These are phyloP conservation scores for Drosophila colorata DNA, from an alignment of 2,888 invertebrate genomes.

Conservation along the genomic window DNA sequence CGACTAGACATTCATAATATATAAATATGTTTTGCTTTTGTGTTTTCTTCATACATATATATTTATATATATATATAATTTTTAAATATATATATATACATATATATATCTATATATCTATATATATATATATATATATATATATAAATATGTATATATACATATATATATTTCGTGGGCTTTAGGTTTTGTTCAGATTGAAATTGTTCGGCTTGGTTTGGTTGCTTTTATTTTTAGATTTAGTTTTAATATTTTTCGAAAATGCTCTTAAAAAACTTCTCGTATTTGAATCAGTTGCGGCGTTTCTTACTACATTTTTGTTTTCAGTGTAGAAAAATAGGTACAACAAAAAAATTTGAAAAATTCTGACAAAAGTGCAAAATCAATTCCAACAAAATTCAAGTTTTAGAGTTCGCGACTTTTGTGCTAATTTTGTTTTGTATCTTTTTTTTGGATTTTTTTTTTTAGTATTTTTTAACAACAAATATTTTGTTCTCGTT, in stretches of 20 bases:
- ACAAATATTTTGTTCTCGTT: constrained; percentile 46
- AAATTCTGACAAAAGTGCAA: constrained; percentile 19
- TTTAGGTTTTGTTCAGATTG: constrained; percentile 76
- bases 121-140: constrained; percentile 45
- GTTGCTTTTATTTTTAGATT: constrained; percentile 14
- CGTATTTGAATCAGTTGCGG: constrained; percentile 31
- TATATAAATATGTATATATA: constrained; percentile 40
- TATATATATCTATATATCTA: constrained; percentile 54
- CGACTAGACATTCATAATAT: constrained; percentile 84
- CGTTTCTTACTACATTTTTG: constrained; percentile 6
- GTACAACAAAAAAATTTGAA: constrained; percentile 40
- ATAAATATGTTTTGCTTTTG: constrained; percentile 71
- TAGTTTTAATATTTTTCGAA: constrained; percentile 70
- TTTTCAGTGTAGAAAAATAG: constrained; percentile 47
- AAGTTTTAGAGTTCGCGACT: constrained; percentile 33
- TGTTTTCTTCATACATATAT: constrained; percentile 48
- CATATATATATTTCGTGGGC: constrained; percentile 68
- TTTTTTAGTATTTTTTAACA: constrained; percentile 46
- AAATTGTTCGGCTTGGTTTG: constrained; percentile 71
- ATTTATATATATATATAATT: constrained; percentile 50
- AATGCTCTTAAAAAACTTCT: constrained; percentile 71
- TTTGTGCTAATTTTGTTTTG: constrained; percentile 38
- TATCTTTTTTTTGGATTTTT: constrained; percentile 15
- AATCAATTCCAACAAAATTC: constrained; percentile 56
- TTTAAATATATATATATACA: constrained; percentile 37